Conservation (phyloP, 2,113 vertebrate genomes). For the Periophthalmodon schlosseri region DNA sequence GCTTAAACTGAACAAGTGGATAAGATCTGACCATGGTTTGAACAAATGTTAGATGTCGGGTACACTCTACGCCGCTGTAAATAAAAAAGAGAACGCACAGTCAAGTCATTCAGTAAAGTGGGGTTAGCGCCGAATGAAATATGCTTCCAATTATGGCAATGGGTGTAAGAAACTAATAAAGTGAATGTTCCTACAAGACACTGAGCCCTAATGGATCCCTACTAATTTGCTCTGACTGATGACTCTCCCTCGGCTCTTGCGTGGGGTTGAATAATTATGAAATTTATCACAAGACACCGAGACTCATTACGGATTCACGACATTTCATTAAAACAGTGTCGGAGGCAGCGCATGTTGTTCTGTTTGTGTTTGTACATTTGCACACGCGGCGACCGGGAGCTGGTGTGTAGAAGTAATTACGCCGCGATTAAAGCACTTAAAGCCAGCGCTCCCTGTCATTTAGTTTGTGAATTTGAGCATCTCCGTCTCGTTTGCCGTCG, state of each 20-base stretch:
- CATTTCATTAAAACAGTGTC: slow-evolving; percentile 82
- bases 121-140: slow-evolving; percentile 91
- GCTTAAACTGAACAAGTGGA: not conserved
- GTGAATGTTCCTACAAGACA: slow-evolving; percentile 92
- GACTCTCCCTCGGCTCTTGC: slow-evolving; percentile 87
- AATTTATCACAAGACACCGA: slow-evolving; percentile 89
- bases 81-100: slow-evolving; percentile 85
- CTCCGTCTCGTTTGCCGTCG: slow-evolving; percentile 10
- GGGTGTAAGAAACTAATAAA: slow-evolving; percentile 99
- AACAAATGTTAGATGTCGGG: slow-evolving; percentile 11
- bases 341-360: slow-evolving; percentile 70
- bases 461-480: slow-evolving; percentile 45
- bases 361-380: slow-evolving; percentile 69
- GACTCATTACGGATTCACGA: slow-evolving; percentile 85
- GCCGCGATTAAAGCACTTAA: slow-evolving; percentile 68
- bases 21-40: slow-evolving; percentile 9
- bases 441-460: slow-evolving; percentile 57
- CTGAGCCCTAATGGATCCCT: slow-evolving; percentile 94
- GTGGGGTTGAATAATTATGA: slow-evolving; percentile 93
- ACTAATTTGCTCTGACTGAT: slow-evolving; percentile 99
- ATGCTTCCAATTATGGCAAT: slow-evolving; percentile 99
- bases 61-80: slow-evolving; percentile 66
- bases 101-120: slow-evolving; percentile 87
- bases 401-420: slow-evolving; percentile 67
- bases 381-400: slow-evolving; percentile 53